Base-by-base conservation (phyloP, 2,888 invertebrate genomes). In the Acrobasis suavella region DNA sequence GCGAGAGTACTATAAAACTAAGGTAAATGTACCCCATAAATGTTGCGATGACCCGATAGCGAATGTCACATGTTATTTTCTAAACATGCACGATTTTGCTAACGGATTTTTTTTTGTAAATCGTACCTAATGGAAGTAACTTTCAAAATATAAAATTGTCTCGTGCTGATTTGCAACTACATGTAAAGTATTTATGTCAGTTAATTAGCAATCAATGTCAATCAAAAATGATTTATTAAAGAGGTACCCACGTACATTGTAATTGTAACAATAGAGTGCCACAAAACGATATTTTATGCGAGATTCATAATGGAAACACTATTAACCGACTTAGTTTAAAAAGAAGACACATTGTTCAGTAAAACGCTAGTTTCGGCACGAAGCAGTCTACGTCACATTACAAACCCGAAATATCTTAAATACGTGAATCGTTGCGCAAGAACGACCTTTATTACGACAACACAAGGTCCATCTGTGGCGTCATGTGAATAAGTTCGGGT, bases 311-410 rank as follows among this genome's bases (percentile, higher is more conserved):
- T 81, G 72, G 74, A 73, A 79, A 79, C 80, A 76, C 81, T 77
- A 82, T 85, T 83, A 86, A 80, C 80, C 73, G 76, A 80, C 82
- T 83, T 80, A 79, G 80, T 86, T 84, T 79, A 80, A 86, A 89
- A 89, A 86, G 78, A 84, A 87, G 88, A 90, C 76, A 80, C 85
- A 87, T 87, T 83, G 84, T 85, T 80, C 79, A 79, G 81, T 82
- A 81, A 86, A 90, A 90, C 82, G 91, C 78, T 90, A 87, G 85
- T 89, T 91, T 91, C 86, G 87, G 89, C 91, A 91, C 91, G 90
- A 87, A 89, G 78, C 80, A 80, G 82, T 81, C 75, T 89, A 83
- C 74, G 83, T 90, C 86, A 89, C 70, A 70, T 76, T 74, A 79
- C 78, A 82, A 82, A 72, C 82, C 78, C 73, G 76, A 81, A 87